phyloP scores from a whole-genome alignment of 2,113 vertebrate species.

The Myodes glareolus region DNA sequence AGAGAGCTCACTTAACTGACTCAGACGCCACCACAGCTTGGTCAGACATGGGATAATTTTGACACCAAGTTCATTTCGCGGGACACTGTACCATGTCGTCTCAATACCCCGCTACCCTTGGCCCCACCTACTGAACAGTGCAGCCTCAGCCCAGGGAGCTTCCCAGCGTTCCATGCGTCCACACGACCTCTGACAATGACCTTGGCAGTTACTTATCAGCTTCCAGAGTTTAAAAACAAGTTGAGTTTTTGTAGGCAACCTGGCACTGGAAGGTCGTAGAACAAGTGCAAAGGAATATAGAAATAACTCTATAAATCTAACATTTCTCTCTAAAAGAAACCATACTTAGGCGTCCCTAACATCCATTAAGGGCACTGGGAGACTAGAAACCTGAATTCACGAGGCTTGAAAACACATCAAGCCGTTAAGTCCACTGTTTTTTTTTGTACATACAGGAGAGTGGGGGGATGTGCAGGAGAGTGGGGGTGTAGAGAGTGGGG shows the following conservation, averaged over 20 bases:
- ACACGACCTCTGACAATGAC: conserved; percentile 23
- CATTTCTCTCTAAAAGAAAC: conserved; percentile 73
- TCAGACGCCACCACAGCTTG: conserved; percentile 36
- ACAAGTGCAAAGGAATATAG: conserved; percentile 77
- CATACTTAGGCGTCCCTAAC: conserved; percentile 59
- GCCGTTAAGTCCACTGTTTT: conserved; percentile 72
- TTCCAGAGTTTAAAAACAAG: conserved; percentile 62
- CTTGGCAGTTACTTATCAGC: conserved; percentile 20
- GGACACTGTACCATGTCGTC: conserved; percentile 18
- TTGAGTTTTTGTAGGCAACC: conserved; percentile 68
- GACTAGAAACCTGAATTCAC: conserved; percentile 77
- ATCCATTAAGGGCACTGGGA: conserved; percentile 80
- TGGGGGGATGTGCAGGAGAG: too few species aligned
- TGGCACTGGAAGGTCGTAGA: conserved; percentile 74
- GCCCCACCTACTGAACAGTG: not conserved
- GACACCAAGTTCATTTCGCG: not conserved
- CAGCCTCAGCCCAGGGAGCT: conserved; percentile 4
- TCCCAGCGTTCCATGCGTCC: not conserved
- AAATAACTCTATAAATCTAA: conserved; percentile 78
- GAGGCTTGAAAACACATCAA: conserved; percentile 65
- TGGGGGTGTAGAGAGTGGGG: too few species aligned
- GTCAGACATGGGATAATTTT: conserved; percentile 50
- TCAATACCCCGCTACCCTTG: not conserved
- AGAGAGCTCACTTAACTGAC: not conserved
- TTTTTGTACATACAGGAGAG: not conserved